These are phyloP conservation scores for Enteromius unitaeniatus DNA, from an alignment of 2,797 vertebrate genomes.

Conservation along the genomic window DNA sequence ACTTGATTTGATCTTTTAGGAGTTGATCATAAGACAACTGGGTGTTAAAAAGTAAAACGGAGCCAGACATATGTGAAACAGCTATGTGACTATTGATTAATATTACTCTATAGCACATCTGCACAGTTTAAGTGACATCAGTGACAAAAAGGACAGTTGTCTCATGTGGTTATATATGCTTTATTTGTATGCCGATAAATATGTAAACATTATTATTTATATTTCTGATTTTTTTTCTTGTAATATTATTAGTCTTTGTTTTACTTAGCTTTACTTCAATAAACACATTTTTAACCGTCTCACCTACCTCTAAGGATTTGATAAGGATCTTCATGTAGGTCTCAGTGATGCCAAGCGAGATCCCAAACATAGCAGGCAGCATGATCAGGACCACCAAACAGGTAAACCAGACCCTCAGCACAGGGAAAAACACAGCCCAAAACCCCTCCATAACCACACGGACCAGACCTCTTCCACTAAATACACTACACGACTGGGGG, in stretches of 20 bases:
- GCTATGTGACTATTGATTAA: background rate
- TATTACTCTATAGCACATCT: background rate
- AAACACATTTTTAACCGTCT: background rate
- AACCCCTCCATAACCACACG: slow-evolving; percentile 79
- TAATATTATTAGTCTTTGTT: background rate
- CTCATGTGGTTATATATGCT: background rate
- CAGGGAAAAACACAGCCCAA: slow-evolving; percentile 68
- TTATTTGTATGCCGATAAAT: background rate
- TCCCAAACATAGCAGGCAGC: slow-evolving; percentile 88
- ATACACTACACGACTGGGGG: slow-evolving; percentile 5
- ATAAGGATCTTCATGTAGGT: slow-evolving; percentile 89
- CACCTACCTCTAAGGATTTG: slow-evolving; percentile 87
- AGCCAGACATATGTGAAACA: background rate
- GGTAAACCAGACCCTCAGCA: slow-evolving; percentile 79
- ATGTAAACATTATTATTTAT: background rate
- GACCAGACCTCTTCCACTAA: background rate
- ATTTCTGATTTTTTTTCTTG: too few species aligned
- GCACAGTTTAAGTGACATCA: background rate
- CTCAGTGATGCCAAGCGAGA: slow-evolving; percentile 92
- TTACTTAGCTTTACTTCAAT: background rate
- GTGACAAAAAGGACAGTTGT: background rate
- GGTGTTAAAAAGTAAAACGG: background rate
- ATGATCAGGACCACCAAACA: slow-evolving; percentile 84
- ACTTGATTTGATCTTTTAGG: background rate
- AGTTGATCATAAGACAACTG: background rate